Evolutionary conservation across 1,140 invertebrate genomes (phyloP), one percentile per base, ranked within the genome.

Genomic region (Drosophila pectinifera): DNA sequence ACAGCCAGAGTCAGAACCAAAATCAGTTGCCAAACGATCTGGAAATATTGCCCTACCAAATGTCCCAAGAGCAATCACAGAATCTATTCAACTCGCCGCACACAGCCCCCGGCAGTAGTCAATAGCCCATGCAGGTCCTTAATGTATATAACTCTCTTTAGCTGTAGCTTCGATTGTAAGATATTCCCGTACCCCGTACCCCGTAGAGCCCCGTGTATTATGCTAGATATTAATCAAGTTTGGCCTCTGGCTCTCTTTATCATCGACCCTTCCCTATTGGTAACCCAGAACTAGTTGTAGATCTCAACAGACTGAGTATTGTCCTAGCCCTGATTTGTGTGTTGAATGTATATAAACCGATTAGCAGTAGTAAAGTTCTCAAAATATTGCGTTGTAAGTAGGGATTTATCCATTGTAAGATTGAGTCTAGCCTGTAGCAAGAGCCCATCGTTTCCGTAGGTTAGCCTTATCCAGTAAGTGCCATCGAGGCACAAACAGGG

Each of bases 291-390:
- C 69, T 82, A 82, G 83, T 86, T 86, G 83, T 86, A 88, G 79
- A 86, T 86, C 83, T 86, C 83, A 88, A 88, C 83, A 88, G 82
- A 86, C 82, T 88, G 79, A 82, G 83, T 88, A 83, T 80, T 80
- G 75, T 69, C 64, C 72, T 64, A 51, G 38, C 54, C 43, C 24
- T 42, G 20, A 20, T 26, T 46, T 39, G 31, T 51, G 36, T 53
- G 22, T 62, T 61, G 46, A 49, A 18, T 51, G 38, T 38, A 46
- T 48, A 28, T n/a, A 39, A 39, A 31, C 26, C 8, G 24, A 8
- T 5, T 64, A 63, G 51, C 11, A 38, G n/a, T 65, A 45, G 43
- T 11, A 54, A 57, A 58, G 62, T 63, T 84, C 81, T 86, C 81
- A 86, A 86, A 80, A 58, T 38, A 28, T 34, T 55, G n/a, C 34